Base-by-base conservation (phyloP, 2,797 vertebrate species). In the Propithecus deckenii region DNA sequence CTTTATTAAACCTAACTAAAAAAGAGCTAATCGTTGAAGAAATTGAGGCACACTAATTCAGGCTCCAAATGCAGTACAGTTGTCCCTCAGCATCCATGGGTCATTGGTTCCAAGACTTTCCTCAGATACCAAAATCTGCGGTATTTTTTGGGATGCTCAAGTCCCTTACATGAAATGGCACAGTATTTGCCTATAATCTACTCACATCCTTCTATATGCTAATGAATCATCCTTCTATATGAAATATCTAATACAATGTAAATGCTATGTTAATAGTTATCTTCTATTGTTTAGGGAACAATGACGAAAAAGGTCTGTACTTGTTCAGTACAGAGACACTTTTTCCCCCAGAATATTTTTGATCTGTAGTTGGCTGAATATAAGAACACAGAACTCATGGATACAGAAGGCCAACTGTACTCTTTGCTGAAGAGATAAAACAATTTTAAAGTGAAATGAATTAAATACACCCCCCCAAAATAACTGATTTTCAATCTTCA, bases 381-480 rank as follows among this genome's bases (percentile, higher is more conserved):
- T 23, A 79, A 14, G 52, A 13, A 79, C 9, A 12, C 7, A 55
- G 20, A 79, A 79, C 50, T 55, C 50, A 57, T 79, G n/a, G 50
- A 17, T 38, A 79, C 50, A 57, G 76, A 78, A 4, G 13, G n/a
- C 50, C 46, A 32, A 55, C n/a, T 38, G 35, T 59, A 81, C 11
- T 71, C 57, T 92, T 63, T 35, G 22, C 35, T 30, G 2, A 93
- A 91, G 35, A 95, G 43, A 90, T 3, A 48, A 91, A 75, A 61
- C 13, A 57, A 74, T 63, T 79, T 75, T 89, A 63, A 96, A 79
- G 43, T 71, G 32, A 84, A 86, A 96, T 90, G 94, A 95, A 79
- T 32, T 92, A 74, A 71, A 14, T 30, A n/a, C 30, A 35, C 79
- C 69, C 63, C 92, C 63, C 92, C 78, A 83, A 85, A 91, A 78